These are phyloP conservation scores for Volucella zonaria DNA, from an alignment of 2,888 invertebrate species.

Conservation along the genomic window DNA sequence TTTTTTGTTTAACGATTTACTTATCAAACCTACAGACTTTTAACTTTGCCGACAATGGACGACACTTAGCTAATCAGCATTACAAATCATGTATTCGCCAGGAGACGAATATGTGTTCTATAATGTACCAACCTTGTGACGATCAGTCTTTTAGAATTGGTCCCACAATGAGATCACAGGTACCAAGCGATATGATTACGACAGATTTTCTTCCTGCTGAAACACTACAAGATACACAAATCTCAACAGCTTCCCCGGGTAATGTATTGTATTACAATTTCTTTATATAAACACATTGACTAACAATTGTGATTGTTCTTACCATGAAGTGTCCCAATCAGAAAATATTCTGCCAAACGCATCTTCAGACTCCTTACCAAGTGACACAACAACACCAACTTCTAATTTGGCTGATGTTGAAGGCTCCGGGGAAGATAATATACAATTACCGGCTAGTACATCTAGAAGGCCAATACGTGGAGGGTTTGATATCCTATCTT, in stretches of 20 bases:
- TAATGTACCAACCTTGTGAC: slow-evolving; percentile 90
- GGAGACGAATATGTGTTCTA: slow-evolving; percentile 88
- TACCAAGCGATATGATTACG: background rate
- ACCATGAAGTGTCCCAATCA: slow-evolving; percentile 7
- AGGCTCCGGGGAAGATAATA: slow-evolving; percentile 84
- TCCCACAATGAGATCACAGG: slow-evolving; percentile 69
- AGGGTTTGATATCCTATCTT: slow-evolving; percentile 81
- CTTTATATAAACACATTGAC: background rate
- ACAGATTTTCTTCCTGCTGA: slow-evolving; percentile 1
- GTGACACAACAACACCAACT: slow-evolving; percentile 30
- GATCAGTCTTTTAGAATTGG: slow-evolving; percentile 90
- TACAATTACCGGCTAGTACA: slow-evolving; percentile 57
- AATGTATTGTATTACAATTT: background rate
- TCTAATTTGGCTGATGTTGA: slow-evolving; percentile 81
- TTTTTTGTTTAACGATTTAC: slow-evolving; percentile 2
- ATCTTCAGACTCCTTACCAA: background rate
- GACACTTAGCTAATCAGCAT: slow-evolving; percentile 90
- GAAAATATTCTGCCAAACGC: background rate
- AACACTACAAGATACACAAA: slow-evolving; percentile 11
- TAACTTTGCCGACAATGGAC: slow-evolving; percentile 92
- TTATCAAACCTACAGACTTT: slow-evolving; percentile 84
- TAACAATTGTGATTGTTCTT: background rate
- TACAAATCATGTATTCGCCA: slow-evolving; percentile 90
- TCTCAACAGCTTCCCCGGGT: slow-evolving; percentile 26
- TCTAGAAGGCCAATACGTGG: slow-evolving; percentile 77